phyloP scores from a whole-genome alignment of 2,797 vertebrate genomes.

The Coilia nasus region DNA sequence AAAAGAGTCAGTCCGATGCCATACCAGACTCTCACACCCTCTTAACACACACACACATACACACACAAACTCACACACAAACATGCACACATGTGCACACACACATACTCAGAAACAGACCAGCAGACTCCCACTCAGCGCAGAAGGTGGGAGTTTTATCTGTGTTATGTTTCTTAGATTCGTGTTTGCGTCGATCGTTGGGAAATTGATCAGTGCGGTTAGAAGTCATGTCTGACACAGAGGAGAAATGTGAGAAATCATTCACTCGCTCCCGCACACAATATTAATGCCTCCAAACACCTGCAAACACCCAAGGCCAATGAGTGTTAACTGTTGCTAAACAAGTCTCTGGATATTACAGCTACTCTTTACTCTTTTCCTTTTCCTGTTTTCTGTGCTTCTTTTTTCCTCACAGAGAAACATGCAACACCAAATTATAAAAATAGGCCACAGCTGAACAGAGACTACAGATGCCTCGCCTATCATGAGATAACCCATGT shows the following conservation, averaged over 20 bases:
- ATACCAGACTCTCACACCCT: neutral
- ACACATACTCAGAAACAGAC: neutral
- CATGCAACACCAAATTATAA: neutral
- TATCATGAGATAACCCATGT: neutral
- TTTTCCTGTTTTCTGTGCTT: neutral
- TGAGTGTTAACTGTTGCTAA: neutral
- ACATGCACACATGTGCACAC: neutral
- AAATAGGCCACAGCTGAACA: neutral
- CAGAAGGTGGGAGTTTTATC: neutral
- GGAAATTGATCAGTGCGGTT: neutral
- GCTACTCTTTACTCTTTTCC: neutral
- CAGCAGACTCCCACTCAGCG: neutral
- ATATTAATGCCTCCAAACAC: neutral
- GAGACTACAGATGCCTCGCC: neutral
- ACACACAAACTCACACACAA: neutral
- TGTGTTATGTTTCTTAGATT: neutral
- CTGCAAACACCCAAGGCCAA: neutral
- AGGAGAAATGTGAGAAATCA: neutral
- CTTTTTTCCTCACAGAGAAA: neutral
- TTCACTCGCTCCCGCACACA: neutral
- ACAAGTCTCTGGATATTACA: neutral
- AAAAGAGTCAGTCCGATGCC: neutral
- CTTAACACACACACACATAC: constrained; percentile 3
- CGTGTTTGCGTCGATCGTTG: neutral
- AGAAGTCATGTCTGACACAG: neutral